These are phyloP conservation scores for Agrotis ipsilon DNA, from an alignment of 2,888 invertebrate genomes.

Conservation along the genomic window DNA sequence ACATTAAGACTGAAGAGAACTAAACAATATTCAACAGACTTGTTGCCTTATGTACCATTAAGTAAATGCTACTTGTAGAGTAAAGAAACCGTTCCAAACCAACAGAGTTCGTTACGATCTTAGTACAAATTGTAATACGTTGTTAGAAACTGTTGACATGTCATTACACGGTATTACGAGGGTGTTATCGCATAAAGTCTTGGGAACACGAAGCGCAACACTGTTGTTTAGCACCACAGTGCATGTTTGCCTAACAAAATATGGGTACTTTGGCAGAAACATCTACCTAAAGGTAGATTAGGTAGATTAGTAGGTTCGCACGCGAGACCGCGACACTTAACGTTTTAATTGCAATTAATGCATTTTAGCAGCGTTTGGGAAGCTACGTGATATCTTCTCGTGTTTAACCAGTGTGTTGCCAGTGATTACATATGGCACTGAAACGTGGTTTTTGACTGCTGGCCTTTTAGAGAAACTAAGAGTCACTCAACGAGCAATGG, in stretches of 20 bases:
- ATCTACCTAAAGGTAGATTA: too few species aligned
- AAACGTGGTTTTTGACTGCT: too few species aligned
- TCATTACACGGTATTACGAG: constrained; percentile 14
- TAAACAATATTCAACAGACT: background rate
- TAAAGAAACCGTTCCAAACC: background rate
- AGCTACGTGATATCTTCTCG: too few species aligned
- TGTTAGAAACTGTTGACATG: constrained; percentile 27
- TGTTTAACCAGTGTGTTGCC: too few species aligned
- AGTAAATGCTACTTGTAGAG: background rate
- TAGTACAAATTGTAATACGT: constrained; percentile 14
- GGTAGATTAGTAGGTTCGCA: too few species aligned
- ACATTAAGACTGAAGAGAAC: too few species aligned
- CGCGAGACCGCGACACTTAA: too few species aligned
- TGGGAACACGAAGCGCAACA: background rate
- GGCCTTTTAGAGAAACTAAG: too few species aligned
- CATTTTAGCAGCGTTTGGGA: too few species aligned
- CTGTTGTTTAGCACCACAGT: constrained; percentile 6
- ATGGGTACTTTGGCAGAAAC: background rate
- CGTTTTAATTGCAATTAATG: too few species aligned
- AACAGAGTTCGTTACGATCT: background rate
- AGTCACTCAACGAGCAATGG: too few species aligned
- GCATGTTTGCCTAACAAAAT: background rate
- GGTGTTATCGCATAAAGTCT: constrained; percentile 5
- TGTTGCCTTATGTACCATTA: background rate
- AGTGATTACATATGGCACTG: too few species aligned